Base-by-base conservation (phyloP, 2,113 vertebrate species). In the Eleginops maclovinus region DNA sequence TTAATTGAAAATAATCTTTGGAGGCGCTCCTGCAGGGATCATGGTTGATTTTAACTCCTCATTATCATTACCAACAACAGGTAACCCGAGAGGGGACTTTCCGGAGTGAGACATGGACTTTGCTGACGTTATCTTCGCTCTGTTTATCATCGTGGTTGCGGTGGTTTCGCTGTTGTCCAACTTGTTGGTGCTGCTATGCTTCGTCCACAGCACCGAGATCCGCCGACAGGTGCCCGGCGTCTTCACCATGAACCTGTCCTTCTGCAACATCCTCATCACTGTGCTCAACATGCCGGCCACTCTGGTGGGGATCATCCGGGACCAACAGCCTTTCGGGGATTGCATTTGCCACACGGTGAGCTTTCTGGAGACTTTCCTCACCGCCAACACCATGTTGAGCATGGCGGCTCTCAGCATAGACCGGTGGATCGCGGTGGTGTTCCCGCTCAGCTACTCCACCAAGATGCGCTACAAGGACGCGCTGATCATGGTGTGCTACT, bases 391-490 rank as follows among this genome's bases (percentile, higher is more conserved):
- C 2, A 96, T 95, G 95, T 82, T 96, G 87, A 96, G 94, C 90
- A 95, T 95, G 96, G 96, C 94, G 46, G 95, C 95, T 0, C 95
- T 96, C 74, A 96, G 96, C 87, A 95, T 96, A 50, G 95, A 96
- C 92, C 95, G 94, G 56, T 96, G 96, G 96, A 95, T 96, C 72
- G 95, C 95, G 1, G 94, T 96, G 89, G 96, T 96, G 51, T 97
- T 97, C 92, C 96, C 94, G 19, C 87, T 96, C 60, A 95, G 95
- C 79, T 96, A 96, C 85, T 94, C 95, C 76, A 92, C 94, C 65
- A 96, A 96, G 79, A 96, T 97, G 96, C 92, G 96, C 78, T 96
- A 94, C 84, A 94, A 94, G 85, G 94, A 96, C 72, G 95, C 96
- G 12, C 86, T 94, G 90, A 91, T 95, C 82, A 95, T 96, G 93